Evolutionary conservation across 2,113 vertebrate species (phyloP), one percentile per base, ranked within the genome.

Genomic region (Mirza zaza): DNA sequence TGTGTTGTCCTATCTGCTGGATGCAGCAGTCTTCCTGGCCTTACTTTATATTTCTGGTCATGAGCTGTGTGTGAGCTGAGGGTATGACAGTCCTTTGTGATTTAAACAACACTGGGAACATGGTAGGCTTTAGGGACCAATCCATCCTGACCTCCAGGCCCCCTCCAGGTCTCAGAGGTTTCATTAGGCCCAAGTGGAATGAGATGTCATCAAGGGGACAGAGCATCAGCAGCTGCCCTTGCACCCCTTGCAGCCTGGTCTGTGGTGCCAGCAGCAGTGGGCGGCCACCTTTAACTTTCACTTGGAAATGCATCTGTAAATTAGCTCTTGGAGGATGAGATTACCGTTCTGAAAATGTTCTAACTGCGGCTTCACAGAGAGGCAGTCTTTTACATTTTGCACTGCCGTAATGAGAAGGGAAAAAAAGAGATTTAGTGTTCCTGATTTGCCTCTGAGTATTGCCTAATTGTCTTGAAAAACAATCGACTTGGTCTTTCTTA

Each of bases 361-460:
- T 96, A 96, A 98, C 97, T 97, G 90, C 90, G 85, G 71, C 90
- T 96, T 97, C 39, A 0, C 86, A 98, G 97, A 98, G 94, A 97
- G 97, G 97, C 73, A 95, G 97, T 63, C 95, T 96, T 96, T 97
- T 96, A 97, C 73, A 95, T 98, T 97, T 92, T 95, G 87, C 94
- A 96, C 45, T 96, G 52, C 87, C 95, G 91, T 98, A 98, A 98
- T 97, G 95, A 95, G 94, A 92, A 97, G 81, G 91, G 88, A 65
- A 95, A 97, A 93, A 97, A 97, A 91, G 55, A 92, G 95, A 97
- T 48, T 97, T 83, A n/a, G 68, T 89, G 96, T 98, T 98, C n/a
- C 92, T 97, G 91, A 91, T 96, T 98, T 97, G 98, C 98, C 93
- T 98, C 96, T 98, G 90, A 97, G 97, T 96, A 97, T 98, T 97